Conservation (phyloP, 2,797 vertebrate genomes). For the Halcyon chelicuti region DNA sequence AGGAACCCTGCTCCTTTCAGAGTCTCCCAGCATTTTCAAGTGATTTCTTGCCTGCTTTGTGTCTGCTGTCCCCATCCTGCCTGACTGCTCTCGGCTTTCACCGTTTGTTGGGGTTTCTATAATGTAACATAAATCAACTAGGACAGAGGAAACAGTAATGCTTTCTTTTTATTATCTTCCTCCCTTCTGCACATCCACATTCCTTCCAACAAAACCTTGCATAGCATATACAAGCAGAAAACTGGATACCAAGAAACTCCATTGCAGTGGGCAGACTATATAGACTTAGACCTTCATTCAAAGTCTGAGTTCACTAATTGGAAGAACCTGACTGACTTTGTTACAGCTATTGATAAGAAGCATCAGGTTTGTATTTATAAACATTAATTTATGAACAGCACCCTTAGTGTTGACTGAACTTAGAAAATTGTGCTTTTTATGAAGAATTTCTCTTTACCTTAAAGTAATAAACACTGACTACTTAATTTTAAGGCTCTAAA, state of each 20-base stretch:
- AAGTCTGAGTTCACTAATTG: background rate
- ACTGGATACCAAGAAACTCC: background rate
- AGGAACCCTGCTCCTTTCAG: background rate
- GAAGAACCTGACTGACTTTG: background rate
- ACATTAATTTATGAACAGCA: background rate
- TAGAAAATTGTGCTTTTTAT: background rate
- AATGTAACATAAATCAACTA: background rate
- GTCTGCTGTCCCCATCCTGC: background rate
- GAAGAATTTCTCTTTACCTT: background rate
- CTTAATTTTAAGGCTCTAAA: background rate
- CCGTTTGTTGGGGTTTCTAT: background rate
- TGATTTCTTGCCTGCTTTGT: background rate
- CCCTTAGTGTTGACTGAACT: background rate
- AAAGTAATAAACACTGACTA: background rate
- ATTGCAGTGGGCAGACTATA: background rate
- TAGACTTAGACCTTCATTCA: background rate
- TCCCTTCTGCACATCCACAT: background rate
- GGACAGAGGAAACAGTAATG: background rate
- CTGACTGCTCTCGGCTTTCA: background rate
- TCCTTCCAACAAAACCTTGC: background rate
- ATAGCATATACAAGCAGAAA: background rate
- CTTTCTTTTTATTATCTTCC: background rate
- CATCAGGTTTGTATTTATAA: background rate
- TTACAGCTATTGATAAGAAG: background rate
- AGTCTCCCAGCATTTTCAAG: background rate